Evolutionary conservation across 2,888 invertebrate species (phyloP), one percentile per base, ranked within the genome.

Genomic region (Aphrophora alni): DNA sequence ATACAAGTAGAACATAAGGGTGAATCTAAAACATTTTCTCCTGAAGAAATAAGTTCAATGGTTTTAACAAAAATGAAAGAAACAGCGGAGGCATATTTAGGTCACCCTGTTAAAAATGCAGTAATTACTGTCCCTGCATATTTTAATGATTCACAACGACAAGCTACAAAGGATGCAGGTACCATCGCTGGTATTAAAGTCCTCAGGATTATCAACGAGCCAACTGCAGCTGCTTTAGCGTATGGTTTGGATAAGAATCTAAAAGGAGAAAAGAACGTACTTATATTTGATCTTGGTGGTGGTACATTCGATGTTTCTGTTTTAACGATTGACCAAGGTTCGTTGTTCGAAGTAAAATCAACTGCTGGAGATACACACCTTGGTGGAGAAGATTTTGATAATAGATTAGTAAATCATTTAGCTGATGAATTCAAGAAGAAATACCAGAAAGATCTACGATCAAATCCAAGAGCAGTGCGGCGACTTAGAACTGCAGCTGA

Each of bases 141-240:
- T 87, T 93, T 93, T 88, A 92, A 92, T 86, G 92, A 92, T 86
- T 89, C 90, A 0, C 93, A 93, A 86, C 88, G 93, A 72, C 93
- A 93, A 86, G 93, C 93, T 2, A 93, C 97, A 10, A 97, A 97
- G 89, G 97, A 97, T 88, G 96, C 97, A 14, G 97, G 97, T 0
- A 90, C 90, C 2, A 95, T 95, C 86, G 94, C 97, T 26, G 97
- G 95, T 0, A 88, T 98, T 28, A 97, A 97, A 88, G 96, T 98
- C 1, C 89, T 97, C 68, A 91, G 97, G 85, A 97, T 97, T 82
- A 95, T 97, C 85, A 96, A 97, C 27, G 97, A 97, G 87, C 97
- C 97, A 10, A 97, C 97, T 1, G 95, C 95, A 0, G 96, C 96
- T 25, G 96, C 96, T 69, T 89, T 96, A 81, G 95, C 96, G 80